Percentiles rank a stretch among this genome's conserved stretches.
phyloP scores from a whole-genome alignment of 2,797 vertebrate genomes.

The Acridotheres tristis region DNA sequence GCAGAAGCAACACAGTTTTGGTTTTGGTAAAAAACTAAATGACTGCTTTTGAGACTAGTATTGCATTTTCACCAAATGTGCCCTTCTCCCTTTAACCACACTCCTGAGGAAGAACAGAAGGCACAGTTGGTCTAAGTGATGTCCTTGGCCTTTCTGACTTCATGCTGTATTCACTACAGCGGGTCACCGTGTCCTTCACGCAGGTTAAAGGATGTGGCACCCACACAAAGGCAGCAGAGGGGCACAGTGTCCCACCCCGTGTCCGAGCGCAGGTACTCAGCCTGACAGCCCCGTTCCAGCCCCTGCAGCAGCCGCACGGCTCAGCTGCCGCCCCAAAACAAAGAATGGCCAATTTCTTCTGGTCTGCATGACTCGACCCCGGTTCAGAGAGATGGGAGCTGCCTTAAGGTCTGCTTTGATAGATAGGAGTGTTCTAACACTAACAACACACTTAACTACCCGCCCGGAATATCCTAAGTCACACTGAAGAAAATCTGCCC shows the following conservation, averaged over 20 bases:
- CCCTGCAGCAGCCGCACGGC: neutral
- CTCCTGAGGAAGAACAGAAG: neutral
- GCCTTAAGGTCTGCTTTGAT: neutral
- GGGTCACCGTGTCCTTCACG: neutral
- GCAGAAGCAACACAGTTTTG: neutral
- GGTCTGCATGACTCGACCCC: neutral
- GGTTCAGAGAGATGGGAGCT: neutral
- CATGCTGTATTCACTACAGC: neutral
- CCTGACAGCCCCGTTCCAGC: neutral
- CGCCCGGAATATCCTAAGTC: neutral
- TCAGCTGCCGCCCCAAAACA: neutral
- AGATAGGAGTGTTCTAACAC: neutral
- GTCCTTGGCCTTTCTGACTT: neutral
- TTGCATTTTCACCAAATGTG: neutral
- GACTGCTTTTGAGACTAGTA: neutral
- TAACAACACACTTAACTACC: neutral
- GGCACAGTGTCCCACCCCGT: neutral
- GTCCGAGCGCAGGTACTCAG: neutral
- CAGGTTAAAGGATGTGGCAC: neutral
- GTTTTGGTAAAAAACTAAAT: neutral
- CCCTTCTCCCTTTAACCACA: neutral
- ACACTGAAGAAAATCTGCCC: neutral
- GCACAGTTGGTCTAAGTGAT: neutral
- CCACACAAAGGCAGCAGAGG: neutral
- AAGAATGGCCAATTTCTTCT: neutral